phyloP scores from a whole-genome alignment of 2,113 vertebrate genomes.

The Brachyhypopomus occidentalis region DNA sequence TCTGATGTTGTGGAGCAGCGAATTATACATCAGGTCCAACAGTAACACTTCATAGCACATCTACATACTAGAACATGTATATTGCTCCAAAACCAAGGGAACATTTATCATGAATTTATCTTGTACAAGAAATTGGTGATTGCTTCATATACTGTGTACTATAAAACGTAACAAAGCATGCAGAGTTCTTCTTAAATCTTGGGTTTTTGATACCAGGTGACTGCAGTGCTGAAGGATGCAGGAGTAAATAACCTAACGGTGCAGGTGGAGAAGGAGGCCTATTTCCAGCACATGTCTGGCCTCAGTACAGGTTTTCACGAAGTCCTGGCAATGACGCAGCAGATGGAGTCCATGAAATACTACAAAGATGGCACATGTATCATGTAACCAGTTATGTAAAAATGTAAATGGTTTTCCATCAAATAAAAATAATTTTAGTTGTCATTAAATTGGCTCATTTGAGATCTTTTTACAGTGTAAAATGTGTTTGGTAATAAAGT shows the following conservation, averaged over 20 bases:
- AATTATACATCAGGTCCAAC: constrained; percentile 90
- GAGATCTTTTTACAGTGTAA: too few relatives aligned
- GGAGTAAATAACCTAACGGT: constrained; percentile 94
- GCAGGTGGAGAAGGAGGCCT: constrained; percentile 98
- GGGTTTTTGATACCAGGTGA: constrained; percentile 76
- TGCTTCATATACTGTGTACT: not conserved
- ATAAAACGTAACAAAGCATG: not conserved
- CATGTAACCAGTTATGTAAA: constrained; percentile 76
- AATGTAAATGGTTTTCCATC: constrained; percentile 10
- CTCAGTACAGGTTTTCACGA: constrained; percentile 95
- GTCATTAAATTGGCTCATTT: constrained; percentile 9
- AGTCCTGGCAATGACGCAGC: constrained; percentile 92
- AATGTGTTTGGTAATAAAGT: too few relatives aligned
- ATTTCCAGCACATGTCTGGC: constrained; percentile 98
- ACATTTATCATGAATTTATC: not conserved
- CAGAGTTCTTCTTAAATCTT: not conserved
- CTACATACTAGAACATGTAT: not conserved
- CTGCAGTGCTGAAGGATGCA: constrained; percentile 89
- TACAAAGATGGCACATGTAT: constrained; percentile 93
- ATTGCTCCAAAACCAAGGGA: constrained; percentile 1
- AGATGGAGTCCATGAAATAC: constrained; percentile 92
- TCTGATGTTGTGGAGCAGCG: constrained; percentile 91
- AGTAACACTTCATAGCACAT: not conserved
- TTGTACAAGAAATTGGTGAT: not conserved
- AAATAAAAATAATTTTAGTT: constrained; percentile 41